Evolutionary conservation across 37 sponge, comb jelly and placozoan species (phyloP).

Genomic region (Ephydatia muelleri): DNA sequence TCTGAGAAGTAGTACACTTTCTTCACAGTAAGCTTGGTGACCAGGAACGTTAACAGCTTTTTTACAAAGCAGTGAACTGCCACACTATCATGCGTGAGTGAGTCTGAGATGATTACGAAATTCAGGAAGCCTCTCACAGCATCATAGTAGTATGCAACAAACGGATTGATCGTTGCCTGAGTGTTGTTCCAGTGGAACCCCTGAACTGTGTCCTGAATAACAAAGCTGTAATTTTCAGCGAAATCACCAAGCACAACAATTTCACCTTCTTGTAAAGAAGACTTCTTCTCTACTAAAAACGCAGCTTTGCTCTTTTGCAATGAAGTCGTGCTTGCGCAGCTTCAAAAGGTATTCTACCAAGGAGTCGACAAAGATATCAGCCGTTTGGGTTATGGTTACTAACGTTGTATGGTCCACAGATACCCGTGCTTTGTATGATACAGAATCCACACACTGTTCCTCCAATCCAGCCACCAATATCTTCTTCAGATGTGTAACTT

Average conservation of each 20-base stretch:
- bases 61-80: constrained; percentile 53
- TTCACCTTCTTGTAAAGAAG: constrained; percentile 24
- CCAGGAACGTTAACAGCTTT: constrained; percentile 32
- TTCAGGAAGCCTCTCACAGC: constrained; percentile 26
- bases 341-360: constrained; percentile 26
- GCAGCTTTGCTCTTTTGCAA: constrained; percentile 27
- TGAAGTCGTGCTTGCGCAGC: too few species aligned
- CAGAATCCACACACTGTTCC: constrained; percentile 4
- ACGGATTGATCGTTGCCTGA: constrained; percentile 42
- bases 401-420: constrained; percentile 31
- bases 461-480: neutral
- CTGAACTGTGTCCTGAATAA: constrained; percentile 40
- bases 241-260: constrained; percentile 33
- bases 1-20: constrained; percentile 65
- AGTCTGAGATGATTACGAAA: constrained; percentile 43
- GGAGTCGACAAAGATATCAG: constrained; percentile 14
- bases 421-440: constrained; percentile 8
- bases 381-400: neutral
- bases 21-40: neutral
- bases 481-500: constrained; percentile 13
- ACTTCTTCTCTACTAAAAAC: constrained; percentile 12
- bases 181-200: constrained; percentile 58
- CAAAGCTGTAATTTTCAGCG: constrained; percentile 51
- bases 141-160: constrained; percentile 29
- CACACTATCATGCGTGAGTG: constrained; percentile 48